Base-by-base conservation (phyloP, 2,113 vertebrate genomes). In the Tragelaphus scriptus region DNA sequence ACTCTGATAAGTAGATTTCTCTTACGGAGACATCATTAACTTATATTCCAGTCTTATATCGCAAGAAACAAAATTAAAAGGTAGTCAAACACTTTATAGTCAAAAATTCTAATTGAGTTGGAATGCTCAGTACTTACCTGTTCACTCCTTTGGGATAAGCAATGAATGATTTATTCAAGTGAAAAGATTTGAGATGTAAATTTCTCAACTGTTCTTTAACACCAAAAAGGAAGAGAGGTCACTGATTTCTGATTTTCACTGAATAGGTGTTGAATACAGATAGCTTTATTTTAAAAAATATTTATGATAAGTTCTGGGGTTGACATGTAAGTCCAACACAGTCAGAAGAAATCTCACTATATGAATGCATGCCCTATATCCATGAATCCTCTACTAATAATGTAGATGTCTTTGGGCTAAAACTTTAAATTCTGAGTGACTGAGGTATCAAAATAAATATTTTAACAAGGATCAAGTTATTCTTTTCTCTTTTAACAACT, bases 351-450 rank as follows among this genome's bases (percentile, higher is more conserved):
- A 71, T 58, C 49, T 40, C 36, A 86, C 11, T n/a, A 36, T 80
- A 16, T 86, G 40, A 95, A 88, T 19, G 2, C 6, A 58, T 40
- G 44, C 1, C 14, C 68, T 30, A 59, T 7, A 55, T 77, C 40
- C 51, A 81, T 30, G 30, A 84, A 47, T 53, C 36, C 49, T 85
- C 26, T 90, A 23, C 15, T 40, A 90, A 85, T 32, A 91, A 36
- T 55, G 4, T 25, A 80, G n/a, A 36, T 23, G 63, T 49, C 47
- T 90, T 47, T 81, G 36, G 87, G 56, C 28, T 90, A 9, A 88
- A 93, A 95, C 91, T 71, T 80, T 44, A 96, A 91, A 96, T 92
- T 94, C 51, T n/a, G 92, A 95, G 21, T 95, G 85, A 81, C 16
- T 61, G 17, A 82, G 10, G 17, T 59, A 86, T 47, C 40, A 77